Conservation (phyloP, 2,888 invertebrate species). For the Esperia sulphurella region DNA sequence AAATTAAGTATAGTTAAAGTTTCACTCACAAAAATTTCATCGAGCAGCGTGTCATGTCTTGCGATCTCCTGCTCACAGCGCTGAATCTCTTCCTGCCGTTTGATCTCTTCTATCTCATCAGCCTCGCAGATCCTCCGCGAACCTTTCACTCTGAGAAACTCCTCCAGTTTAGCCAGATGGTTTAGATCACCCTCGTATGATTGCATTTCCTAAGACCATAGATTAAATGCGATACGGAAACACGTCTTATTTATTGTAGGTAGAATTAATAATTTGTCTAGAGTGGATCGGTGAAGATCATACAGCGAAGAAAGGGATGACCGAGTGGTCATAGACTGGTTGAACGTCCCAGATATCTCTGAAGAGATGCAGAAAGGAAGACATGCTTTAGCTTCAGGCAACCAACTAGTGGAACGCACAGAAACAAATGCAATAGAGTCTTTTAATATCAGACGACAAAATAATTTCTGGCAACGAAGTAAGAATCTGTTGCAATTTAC, state of each 20-base stretch:
- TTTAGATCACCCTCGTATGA: conserved; percentile 91
- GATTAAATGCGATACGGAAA: no score
- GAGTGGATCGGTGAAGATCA: no score
- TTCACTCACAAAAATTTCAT: conserved; percentile 82
- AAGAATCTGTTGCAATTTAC: not conserved
- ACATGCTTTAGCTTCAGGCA: no score
- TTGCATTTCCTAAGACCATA: conserved; percentile 86
- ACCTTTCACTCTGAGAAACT: conserved; percentile 91
- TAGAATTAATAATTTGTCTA: no score
- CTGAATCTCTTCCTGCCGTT: conserved; percentile 82
- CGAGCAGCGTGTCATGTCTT: conserved; percentile 84
- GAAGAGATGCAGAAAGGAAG: no score
- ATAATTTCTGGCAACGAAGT: not conserved
- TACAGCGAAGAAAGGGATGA: no score
- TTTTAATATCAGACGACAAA: no score
- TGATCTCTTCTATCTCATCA: conserved; percentile 85
- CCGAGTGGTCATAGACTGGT: no score
- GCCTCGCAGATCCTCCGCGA: conserved; percentile 87
- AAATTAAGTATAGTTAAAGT: conserved; percentile 3
- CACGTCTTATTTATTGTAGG: no score
- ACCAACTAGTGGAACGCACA: no score
- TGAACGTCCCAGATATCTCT: no score
- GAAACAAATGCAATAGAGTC: no score
- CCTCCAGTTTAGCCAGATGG: conserved; percentile 89
- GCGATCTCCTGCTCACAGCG: conserved; percentile 85